Evolutionary conservation across 2,113 vertebrate species (phyloP).

Genomic region (Oreochromis tanganicae): DNA sequence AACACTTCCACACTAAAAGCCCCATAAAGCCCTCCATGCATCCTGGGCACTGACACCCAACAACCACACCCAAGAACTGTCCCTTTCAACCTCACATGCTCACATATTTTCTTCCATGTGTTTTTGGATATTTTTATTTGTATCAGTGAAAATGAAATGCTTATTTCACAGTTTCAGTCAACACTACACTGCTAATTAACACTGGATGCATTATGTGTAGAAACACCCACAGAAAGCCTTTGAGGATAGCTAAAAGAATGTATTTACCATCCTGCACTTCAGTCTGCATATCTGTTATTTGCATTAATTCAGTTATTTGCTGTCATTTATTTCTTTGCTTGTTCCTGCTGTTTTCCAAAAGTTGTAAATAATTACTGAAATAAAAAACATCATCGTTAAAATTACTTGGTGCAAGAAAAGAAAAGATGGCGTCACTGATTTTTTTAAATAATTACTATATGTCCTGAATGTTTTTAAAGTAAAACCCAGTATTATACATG

Average conservation of each 20-base stretch:
- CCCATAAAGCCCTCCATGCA: slow-evolving; percentile 39
- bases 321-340: not conserved
- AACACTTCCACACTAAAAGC: slow-evolving; percentile 58
- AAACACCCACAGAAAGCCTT: not conserved
- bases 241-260: not conserved
- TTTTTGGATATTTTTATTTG: not conserved
- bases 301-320: not conserved
- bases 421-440: not conserved
- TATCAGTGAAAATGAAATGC: not conserved
- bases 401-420: not conserved
- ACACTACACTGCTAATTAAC: not conserved
- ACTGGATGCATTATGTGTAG: not conserved
- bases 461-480: not conserved
- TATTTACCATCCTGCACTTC: not conserved
- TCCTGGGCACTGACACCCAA: not conserved
- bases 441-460: not conserved
- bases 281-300: not conserved
- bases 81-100: not conserved
- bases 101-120: not conserved
- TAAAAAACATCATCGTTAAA: not conserved
- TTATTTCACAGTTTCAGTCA: slow-evolving; percentile 13
- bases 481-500: not conserved
- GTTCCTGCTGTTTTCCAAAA: not conserved
- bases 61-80: not conserved
- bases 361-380: not conserved